Base-by-base conservation (phyloP, 1,140 invertebrate species). In the Ylistrum balloti region DNA sequence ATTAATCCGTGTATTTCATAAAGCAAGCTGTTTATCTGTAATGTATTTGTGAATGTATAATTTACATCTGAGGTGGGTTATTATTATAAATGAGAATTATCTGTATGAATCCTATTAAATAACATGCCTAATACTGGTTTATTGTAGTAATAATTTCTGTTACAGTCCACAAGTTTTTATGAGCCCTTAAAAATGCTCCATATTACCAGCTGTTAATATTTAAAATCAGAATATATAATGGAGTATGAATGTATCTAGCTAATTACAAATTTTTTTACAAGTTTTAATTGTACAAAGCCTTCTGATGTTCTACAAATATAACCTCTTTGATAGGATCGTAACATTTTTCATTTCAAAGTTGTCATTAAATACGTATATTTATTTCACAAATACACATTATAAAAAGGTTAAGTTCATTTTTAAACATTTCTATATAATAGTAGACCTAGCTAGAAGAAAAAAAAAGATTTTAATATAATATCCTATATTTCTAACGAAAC, bases 341-440 rank as follows among this genome's bases (percentile, higher is more conserved):
- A 74, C 56, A 74, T 74, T 74, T 74, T 74, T n/a, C 56, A 74
- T 74, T 74, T 74, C 28, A 28, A 74, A 28, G 56, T 74, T 74
- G 22, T n/a, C 22, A 74, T 74, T 74, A 28, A 28, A 28, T 74
- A 74, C 28, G 56, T 74, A 74, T 74, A 74, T 74, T 74, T 74
- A 74, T 74, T 74, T 74, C n/a, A 74, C n/a, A 74, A 48, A 48
- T n/a, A 74, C n/a, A 28, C 22, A n/a, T 28, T 28, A 74, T 74
- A n/a, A 74, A 74, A 74, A 74, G 22, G 28, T 48, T 28, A 74
- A 74, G 22, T 17, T 74, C n/a, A 74, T 9, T 74, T 38, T 38
- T 7, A 28, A 11, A 17, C 13, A n/a, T 28, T 74, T 28, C 56
- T 74, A 74, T 74, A 7, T 74, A 74, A 9, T 74, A 9, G 28